Evolutionary conservation across 1,140 invertebrate species (phyloP).

Genomic region (Euura lappo): DNA sequence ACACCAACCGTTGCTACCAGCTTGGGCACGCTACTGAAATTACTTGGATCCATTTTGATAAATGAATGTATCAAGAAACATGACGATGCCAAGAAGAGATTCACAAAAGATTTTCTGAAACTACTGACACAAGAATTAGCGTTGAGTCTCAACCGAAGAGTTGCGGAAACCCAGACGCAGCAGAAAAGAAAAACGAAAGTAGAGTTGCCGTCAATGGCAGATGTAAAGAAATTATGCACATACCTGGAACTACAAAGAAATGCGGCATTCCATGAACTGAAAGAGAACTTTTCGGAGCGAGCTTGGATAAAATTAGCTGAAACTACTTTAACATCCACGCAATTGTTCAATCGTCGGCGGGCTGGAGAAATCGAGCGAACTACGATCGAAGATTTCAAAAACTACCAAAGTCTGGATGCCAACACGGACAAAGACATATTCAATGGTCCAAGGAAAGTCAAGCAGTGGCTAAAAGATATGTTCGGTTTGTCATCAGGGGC

Average conservation of each 20-base stretch:
- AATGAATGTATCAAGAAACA: conserved; percentile 19
- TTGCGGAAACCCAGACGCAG: conserved; percentile 18
- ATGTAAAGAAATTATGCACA: background rate
- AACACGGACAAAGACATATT: conserved; percentile 14
- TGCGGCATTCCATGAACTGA: conserved; percentile 8
- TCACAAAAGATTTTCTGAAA: conserved; percentile 22
- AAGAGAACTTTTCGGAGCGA: conserved; percentile 4
- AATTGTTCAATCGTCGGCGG: conserved; percentile 26
- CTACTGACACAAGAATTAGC: conserved; percentile 8
- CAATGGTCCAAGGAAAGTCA: conserved; percentile 12
- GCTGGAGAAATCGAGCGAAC: conserved; percentile 28
- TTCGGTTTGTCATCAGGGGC: background rate
- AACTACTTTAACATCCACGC: conserved; percentile 14
- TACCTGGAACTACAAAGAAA: conserved; percentile 2
- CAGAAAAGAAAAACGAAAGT: conserved; percentile 13
- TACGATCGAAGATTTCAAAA: conserved; percentile 22
- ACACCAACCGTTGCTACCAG: conserved; percentile 11
- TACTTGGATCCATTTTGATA: conserved; percentile 15
- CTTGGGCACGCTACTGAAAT: conserved; percentile 19
- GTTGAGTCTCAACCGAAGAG: conserved; percentile 15
- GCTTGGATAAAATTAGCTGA: conserved; percentile 18
- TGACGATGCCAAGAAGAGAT: conserved; percentile 11
- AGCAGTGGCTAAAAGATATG: conserved; percentile 18
- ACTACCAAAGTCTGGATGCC: conserved; percentile 18
- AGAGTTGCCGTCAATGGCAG: conserved; percentile 9